These are phyloP conservation scores for Azemiops feae DNA, from an alignment of 2,113 vertebrate genomes.

Conservation along the genomic window DNA sequence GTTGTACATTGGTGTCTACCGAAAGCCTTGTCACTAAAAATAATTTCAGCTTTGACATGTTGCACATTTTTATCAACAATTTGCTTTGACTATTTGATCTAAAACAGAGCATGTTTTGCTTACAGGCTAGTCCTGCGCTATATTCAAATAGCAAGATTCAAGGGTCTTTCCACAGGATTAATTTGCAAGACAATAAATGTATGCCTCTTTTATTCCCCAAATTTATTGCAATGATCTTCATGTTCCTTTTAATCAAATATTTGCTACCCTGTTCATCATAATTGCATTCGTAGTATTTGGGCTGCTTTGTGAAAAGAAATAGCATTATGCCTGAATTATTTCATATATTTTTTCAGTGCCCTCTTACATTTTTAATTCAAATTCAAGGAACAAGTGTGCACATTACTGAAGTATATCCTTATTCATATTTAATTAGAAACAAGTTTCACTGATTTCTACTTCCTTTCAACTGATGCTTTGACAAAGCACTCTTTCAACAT, in stretches of 20 bases:
- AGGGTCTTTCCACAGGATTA: neutral
- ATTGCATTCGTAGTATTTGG: neutral
- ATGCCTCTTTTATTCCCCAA: neutral
- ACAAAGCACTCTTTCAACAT: neutral
- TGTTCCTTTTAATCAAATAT: neutral
- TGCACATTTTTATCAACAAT: neutral
- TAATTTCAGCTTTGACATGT: fast-evolving
- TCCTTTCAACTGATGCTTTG: neutral
- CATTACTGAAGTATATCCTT: neutral
- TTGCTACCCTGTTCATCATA: neutral
- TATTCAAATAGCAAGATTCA: neutral
- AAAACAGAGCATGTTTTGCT: neutral
- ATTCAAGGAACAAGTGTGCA: neutral
- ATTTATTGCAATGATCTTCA: neutral
- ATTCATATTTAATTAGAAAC: neutral
- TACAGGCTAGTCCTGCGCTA: neutral
- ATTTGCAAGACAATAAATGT: neutral
- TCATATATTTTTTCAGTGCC: neutral
- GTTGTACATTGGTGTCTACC: slow-evolving; percentile 9
- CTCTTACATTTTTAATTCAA: neutral
- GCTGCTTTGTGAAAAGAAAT: neutral
- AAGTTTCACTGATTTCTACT: neutral
- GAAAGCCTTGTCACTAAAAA: slow-evolving; percentile 2
- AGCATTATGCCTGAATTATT: neutral
- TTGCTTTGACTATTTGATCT: neutral